Conservation (phyloP, 2,888 invertebrate species). For the Andrena hattorfiana region DNA sequence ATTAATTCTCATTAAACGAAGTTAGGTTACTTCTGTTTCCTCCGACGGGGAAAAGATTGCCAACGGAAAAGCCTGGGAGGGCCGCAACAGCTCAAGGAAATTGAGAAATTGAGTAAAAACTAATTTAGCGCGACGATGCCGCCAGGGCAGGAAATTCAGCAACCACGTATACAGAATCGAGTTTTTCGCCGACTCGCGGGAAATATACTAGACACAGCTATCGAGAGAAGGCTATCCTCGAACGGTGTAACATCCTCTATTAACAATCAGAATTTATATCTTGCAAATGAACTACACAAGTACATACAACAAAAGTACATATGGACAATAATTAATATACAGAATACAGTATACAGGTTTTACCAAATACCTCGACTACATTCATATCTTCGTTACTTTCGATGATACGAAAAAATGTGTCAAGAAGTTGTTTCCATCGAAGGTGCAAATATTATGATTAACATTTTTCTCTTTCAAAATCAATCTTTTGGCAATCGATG, state of each 20-base stretch:
- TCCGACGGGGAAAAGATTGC: not conserved
- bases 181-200: not conserved
- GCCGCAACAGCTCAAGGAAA: not conserved
- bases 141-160: conserved; percentile 24
- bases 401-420: too few species aligned
- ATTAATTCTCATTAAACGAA: conserved; percentile 28
- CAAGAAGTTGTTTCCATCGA: too few species aligned
- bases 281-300: too few species aligned
- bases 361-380: too few species aligned
- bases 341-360: too few species aligned
- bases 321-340: too few species aligned
- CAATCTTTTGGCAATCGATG: too few species aligned
- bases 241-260: not conserved
- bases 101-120: conserved; percentile 36
- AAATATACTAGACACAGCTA: not conserved
- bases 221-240: not conserved
- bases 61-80: not conserved
- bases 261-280: too few species aligned
- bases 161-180: not conserved
- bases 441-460: too few species aligned
- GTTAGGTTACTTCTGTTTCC: conserved; percentile 20
- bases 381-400: too few species aligned
- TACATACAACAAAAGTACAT: too few species aligned
- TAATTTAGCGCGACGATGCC: conserved; percentile 10
- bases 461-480: too few species aligned